These are phyloP conservation scores for Tragelaphus strepsiceros DNA, from an alignment of 2,113 vertebrate species.

Conservation along the genomic window DNA sequence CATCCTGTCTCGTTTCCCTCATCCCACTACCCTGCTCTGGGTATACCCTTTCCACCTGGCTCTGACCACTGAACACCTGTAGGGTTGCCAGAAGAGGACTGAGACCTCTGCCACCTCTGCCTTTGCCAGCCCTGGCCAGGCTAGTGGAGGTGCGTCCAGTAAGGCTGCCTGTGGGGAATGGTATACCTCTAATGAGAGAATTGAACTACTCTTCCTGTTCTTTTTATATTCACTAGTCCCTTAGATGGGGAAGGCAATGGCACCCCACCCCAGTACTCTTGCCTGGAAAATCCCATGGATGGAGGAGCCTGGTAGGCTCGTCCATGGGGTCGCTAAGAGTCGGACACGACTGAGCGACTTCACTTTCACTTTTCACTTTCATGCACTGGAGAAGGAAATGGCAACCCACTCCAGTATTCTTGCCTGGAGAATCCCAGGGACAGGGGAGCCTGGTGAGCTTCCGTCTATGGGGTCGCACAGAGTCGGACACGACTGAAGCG, in stretches of 20 bases:
- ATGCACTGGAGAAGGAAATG: too few species aligned
- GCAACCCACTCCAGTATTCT: too few species aligned
- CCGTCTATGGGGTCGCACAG: too few species aligned
- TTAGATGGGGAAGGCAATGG: background rate
- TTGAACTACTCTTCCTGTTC: background rate
- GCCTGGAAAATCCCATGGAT: too few species aligned
- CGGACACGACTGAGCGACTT: too few species aligned
- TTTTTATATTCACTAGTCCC: background rate
- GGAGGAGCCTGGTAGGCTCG: too few species aligned
- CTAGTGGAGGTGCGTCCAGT: background rate
- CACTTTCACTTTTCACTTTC: too few species aligned
- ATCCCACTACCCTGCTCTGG: background rate
- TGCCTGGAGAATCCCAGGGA: too few species aligned
- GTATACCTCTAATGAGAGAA: background rate
- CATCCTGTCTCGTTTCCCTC: background rate
- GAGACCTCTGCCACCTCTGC: background rate
- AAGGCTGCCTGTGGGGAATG: background rate
- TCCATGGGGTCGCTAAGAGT: too few species aligned
- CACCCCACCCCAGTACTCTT: too few species aligned
- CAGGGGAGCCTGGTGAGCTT: too few species aligned
- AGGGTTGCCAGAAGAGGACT: background rate
- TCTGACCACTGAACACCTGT: background rate
- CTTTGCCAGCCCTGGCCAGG: background rate
- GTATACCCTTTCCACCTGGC: background rate
- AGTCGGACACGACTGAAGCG: too few species aligned